These are phyloP conservation scores for Sarcophilus harrisii DNA, from an alignment of 2,797 vertebrate species.

Conservation along the genomic window DNA sequence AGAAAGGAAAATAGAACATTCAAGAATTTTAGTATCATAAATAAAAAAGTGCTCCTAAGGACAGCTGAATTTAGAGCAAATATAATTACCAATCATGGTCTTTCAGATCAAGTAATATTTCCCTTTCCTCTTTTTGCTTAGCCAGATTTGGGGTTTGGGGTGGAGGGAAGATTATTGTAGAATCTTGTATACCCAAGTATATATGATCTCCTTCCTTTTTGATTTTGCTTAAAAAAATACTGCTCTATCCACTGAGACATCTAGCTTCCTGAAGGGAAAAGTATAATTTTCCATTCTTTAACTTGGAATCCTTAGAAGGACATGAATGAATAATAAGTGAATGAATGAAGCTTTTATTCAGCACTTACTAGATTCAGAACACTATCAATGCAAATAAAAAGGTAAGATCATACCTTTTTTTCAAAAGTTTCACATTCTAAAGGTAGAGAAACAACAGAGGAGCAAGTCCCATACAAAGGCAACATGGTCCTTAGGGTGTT, in stretches of 20 bases:
- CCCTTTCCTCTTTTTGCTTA: background rate
- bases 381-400: background rate
- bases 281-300: too few relatives aligned
- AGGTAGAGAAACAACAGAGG: too few relatives aligned
- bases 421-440: too few relatives aligned
- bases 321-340: too few relatives aligned
- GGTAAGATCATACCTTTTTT: too few relatives aligned
- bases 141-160: background rate
- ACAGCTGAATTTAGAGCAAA: background rate
- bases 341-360: too few relatives aligned
- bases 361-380: too few relatives aligned
- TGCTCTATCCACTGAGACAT: too few relatives aligned
- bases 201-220: background rate
- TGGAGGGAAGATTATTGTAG: background rate
- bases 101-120: background rate
- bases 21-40: background rate
- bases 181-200: background rate
- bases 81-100: background rate
- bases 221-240: background rate
- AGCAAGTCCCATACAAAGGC: too few relatives aligned
- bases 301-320: too few relatives aligned
- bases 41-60: background rate
- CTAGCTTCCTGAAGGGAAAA: too few relatives aligned
- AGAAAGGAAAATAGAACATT: background rate
- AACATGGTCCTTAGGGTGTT: too few relatives aligned